Base-by-base conservation (phyloP, 2,797 vertebrate species). In the Parauchenoglanis punctatus region DNA sequence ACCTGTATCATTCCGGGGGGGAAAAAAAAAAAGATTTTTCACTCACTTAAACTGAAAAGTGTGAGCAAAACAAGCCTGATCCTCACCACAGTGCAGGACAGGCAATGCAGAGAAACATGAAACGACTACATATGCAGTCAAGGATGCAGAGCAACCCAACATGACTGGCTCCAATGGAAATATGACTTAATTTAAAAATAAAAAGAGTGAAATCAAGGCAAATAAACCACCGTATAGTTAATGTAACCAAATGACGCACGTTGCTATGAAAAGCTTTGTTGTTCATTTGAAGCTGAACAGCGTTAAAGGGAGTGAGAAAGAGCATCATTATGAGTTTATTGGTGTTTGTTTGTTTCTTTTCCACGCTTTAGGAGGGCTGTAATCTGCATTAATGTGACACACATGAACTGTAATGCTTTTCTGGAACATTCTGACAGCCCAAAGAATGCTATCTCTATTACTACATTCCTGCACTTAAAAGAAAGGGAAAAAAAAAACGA, bases 341-440 rank as follows among this genome's bases (percentile, higher is more conserved):
- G 91, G 84, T 88, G 91, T 93, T 93, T 93, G 84, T 92, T 93
- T 92, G 83, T 68, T 49, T 90, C 88, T 92, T 91, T 92, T 86
- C 89, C 91, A 90, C 15, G 25, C 89, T 91, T 91, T 90, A 59
- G 90, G 91, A 89, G 88, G 90, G 93, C 90, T 92, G 92, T 94
- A 91, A 92, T 92, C 90, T 86, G 84, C 85, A 93, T 92, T 92
- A 94, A 94, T 93, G 90, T 90, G 89, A 93, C 85, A 88, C 93
- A 93, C 81, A 90, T 93, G 92, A 92, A 81, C 52, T 25, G 85
- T 87, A 88, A 70, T 84, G 72, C 87, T 86, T 89, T 91, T 77
- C 88, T 89, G 86, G 87, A 46, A 70, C 90, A 90, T 94, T 94
- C 91, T 91, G 77, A 46, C 59, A 3, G 7, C 18, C 4, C 11